Base-by-base conservation (phyloP, 2,797 vertebrate species). In the Propithecus deckenii region DNA sequence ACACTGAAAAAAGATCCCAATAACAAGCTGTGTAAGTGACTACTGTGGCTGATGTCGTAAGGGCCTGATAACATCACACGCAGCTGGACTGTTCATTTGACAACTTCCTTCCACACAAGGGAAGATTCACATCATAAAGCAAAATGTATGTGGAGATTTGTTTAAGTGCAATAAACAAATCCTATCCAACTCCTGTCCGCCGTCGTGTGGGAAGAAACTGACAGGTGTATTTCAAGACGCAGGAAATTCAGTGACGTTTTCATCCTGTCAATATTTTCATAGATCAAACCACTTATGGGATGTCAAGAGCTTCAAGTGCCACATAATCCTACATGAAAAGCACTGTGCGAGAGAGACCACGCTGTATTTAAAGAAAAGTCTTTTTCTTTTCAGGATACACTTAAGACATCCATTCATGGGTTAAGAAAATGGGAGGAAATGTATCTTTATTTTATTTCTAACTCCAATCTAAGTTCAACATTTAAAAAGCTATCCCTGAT, bases 381-480 rank as follows among this genome's bases (percentile, higher is more conserved):
- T 46, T 59, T 67, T 59, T 67, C 63, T 69, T 86, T 71, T 69
- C 65, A 78, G 63, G 13, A 96, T 25, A 85, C 25, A 63, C 43
- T 87, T 65, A 52, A 81, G 46, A 74, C 23, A 92, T 50, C 46
- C 46, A 96, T 59, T 74, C 15, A 14, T 10, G 10, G 41, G 41
- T 65, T 71, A 90, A 65, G 43, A 91, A 87, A 75, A 78, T 1
- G 0, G 30, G 13, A 88, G 32, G 38, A 91, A 92, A 80, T 13
- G 3, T 41, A 63, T 25, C 46, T 93, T n/a, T 81, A 10, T 74
- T 97, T 92, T 72, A 90, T 91, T 92, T 92, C 55, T 55, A 80
- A 96, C 35, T 74, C 4, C 5, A 91, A 7, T 89, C 69, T 81
- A 93, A 74, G 3, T 18, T 9, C 25, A 76, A 76, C 13, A 74